These are phyloP conservation scores for Taeniopygia guttata DNA, from an alignment of 2,797 vertebrate genomes.

Conservation along the genomic window DNA sequence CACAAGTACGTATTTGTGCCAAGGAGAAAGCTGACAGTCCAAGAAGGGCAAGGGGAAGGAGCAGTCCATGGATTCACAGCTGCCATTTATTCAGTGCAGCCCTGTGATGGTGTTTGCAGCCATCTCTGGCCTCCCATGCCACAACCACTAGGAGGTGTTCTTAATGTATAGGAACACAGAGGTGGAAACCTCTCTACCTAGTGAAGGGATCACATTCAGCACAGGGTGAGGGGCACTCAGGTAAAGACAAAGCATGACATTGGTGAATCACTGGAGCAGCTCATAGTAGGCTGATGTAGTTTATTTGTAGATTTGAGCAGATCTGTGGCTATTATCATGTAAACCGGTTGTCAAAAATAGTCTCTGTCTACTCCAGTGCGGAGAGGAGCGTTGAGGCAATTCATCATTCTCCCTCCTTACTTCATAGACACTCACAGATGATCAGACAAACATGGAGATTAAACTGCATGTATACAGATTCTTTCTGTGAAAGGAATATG, in stretches of 20 bases:
- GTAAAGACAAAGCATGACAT: neutral
- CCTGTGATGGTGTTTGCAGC: neutral
- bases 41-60: neutral
- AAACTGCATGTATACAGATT: neutral
- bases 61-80: neutral
- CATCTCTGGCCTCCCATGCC: neutral
- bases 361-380: neutral
- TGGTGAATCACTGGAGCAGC: neutral
- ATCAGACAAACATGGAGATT: constrained; percentile 6
- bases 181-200: neutral
- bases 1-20: neutral
- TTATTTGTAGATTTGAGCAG: neutral
- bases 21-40: neutral
- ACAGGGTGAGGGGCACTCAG: rapidly evolving
- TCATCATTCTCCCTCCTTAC: neutral
- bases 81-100: neutral
- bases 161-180: neutral
- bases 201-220: neutral
- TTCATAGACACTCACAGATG: neutral
- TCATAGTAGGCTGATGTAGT: neutral
- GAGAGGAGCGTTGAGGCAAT: neutral
- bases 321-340: neutral
- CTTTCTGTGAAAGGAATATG: neutral
- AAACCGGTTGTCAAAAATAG: neutral
- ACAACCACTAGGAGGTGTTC: constrained; percentile 46